Percentiles rank a stretch among this genome's conserved stretches.
Conservation (phyloP, 2,113 vertebrate species). For the Poecile atricapillus region DNA sequence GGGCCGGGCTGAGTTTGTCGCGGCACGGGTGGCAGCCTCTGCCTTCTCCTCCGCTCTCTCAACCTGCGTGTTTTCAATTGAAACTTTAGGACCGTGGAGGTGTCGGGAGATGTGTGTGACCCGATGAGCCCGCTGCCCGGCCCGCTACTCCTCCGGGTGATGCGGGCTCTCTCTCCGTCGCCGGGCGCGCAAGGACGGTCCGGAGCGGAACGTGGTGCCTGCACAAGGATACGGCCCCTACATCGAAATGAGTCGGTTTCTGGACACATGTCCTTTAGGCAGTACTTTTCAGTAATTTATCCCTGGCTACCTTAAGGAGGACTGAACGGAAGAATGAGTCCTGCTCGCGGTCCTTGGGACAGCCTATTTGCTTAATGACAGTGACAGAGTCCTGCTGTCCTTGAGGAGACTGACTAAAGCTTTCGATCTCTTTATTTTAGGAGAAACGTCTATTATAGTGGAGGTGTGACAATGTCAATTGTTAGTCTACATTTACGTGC, state of each 20-base stretch:
- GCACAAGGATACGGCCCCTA: fast-evolving
- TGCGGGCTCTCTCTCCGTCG: too few species aligned
- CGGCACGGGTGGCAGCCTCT: fast-evolving
- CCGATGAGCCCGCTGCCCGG: background rate
- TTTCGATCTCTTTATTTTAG: background rate
- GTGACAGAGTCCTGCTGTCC: too few species aligned
- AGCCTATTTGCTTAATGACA: fast-evolving
- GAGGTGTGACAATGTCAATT: too few species aligned
- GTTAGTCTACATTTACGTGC: fast-evolving
- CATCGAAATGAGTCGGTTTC: fast-evolving
- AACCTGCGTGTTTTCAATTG: fast-evolving
- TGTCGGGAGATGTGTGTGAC: background rate
- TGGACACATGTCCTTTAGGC: background rate
- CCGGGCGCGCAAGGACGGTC: too few species aligned
- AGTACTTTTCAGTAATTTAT: background rate
- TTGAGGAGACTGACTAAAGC: background rate
- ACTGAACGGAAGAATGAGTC: too few species aligned
- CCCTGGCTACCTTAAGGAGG: background rate
- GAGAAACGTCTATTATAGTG: background rate
- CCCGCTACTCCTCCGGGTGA: too few species aligned
- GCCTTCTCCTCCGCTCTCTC: background rate
- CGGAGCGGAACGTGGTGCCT: background rate
- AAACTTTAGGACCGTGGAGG: background rate
- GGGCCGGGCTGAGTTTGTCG: fast-evolving
- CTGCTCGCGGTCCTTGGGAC: too few species aligned